Evolutionary conservation across 92 coral and sea anemone genomes (phyloP), one percentile per base, ranked within the genome.

Genomic region (Micromussa lordhowensis): DNA sequence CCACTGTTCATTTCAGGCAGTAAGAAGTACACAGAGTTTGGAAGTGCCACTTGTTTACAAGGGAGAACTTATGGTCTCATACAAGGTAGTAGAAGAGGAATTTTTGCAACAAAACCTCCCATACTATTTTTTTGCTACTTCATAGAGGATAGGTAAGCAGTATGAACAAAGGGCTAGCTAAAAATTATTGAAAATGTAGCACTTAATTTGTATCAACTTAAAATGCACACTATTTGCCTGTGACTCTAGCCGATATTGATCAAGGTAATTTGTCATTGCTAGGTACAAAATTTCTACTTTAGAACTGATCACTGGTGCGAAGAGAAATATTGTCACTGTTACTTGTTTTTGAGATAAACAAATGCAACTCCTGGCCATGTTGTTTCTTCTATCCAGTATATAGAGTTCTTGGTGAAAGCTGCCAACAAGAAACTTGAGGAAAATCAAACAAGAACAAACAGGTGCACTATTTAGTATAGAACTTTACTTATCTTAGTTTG

Each of bases 341-440:
- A n/a, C 10, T 44, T 44, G 12, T 44, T 44, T 44, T 36, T 36
- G 38, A 2, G n/a, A n/a, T n/a, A 44, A 44, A 44, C 12, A 7
- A 44, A 44, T 44, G 51, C 0, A 13, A 44, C 51, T 1, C 11
- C 15, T 16, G 18, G 16, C 21, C 29, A n/a, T 78, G 38, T 40
- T 30, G 53, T 14, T 21, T 66, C 61, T 68, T 28, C 54, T 53
- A 31, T 79, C 0, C 69, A 94, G 97, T 94, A 94, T 81, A 77
- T 94, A 1, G 79, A 58, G 84, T 86, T 92, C 84, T 61, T 94
- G 28, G 95, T 94, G 61, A 73, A 61, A 61, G 68, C 88, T 80
- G 95, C 97, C 24, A 94, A 94, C 85, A 85, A 89, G 63, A 94
- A 94, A 71, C 86, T 92, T 85, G 82, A 89, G 11, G 97, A 94